Base-by-base conservation (phyloP, 1,140 invertebrate genomes). In the Ceratitis capitata region DNA sequence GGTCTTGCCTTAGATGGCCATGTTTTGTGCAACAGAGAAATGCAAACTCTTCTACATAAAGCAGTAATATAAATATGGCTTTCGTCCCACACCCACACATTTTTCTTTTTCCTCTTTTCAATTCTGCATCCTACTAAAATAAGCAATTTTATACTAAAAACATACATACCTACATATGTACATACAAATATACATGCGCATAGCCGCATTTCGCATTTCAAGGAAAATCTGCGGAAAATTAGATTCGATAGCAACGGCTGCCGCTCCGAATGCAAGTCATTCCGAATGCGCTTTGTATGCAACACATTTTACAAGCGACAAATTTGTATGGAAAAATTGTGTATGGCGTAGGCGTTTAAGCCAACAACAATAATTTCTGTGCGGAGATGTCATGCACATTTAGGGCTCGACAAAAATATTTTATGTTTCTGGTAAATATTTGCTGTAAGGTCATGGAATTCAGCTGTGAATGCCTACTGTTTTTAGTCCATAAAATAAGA, bases 221-320 rank as follows among this genome's bases (percentile, higher is more conserved):
- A 82, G 78, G 23, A 82, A 82, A 82, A 82, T 82, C 78, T 82
- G 45, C 49, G 78, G 45, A 82, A 82, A 82, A 82, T 82, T 82
- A 82, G 78, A 82, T 82, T 82, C 78, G 78, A 82, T 82, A 69
- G 61, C 32, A 69, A 69, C 14, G 61, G 61, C 32, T 69, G 61
- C 61, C 61, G 39, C 32, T 69, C 32, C 61, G 39, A 69, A 61
- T 16, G 61, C 61, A 69, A 69, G 61, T 35, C 61, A 69, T 69
- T 69, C 29, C 61, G n/a, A 69, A 61, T 61, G 58, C 58, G 58
- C 61, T 69, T 35, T 69, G 32, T 69, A 69, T 61, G 61, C 61
- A 19, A 14, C 61, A 69, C 61, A 69, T 69, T 69, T 69, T 69
- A 32, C 61, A 14, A 69, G 29, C 61, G 61, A 69, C 61, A 39